phyloP scores from a whole-genome alignment of 2,113 vertebrate genomes.

The Gobiocypris rarus region DNA sequence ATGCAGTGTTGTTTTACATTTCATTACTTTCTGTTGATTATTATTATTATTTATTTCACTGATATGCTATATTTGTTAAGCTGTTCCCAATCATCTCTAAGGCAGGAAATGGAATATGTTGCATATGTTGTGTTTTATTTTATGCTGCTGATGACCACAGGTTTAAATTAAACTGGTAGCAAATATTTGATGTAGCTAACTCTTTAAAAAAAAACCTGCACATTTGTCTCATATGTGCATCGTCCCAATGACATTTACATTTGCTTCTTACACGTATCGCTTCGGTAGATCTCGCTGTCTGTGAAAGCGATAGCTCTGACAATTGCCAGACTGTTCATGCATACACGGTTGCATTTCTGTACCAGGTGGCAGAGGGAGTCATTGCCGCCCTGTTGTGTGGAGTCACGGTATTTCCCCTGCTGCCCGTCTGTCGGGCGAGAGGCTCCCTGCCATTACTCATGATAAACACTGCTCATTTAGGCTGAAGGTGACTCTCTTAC shows the following conservation, averaged over 20 bases:
- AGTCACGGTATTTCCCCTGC: slow-evolving; percentile 42
- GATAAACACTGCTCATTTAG: slow-evolving; percentile 45
- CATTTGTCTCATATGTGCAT: background rate
- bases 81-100: no score
- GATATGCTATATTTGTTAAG: no score
- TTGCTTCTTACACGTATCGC: background rate
- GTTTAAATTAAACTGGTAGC: background rate
- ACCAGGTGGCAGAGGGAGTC: slow-evolving; percentile 69
- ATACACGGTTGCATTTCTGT: slow-evolving; percentile 66
- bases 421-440: slow-evolving; percentile 56
- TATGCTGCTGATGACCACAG: background rate
- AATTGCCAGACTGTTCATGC: slow-evolving; percentile 54
- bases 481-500: slow-evolving; percentile 22
- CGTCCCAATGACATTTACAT: slow-evolving; percentile 6
- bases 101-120: no score
- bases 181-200: background rate
- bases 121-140: background rate
- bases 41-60: no score
- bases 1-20: no score
- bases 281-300: slow-evolving; percentile 8
- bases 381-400: slow-evolving; percentile 60
- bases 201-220: no score
- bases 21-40: no score
- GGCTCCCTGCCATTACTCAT: slow-evolving; percentile 43
- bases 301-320: slow-evolving; percentile 30